Conservation (phyloP, 1,140 invertebrate species). For the Leguminivora glycinivorella region DNA sequence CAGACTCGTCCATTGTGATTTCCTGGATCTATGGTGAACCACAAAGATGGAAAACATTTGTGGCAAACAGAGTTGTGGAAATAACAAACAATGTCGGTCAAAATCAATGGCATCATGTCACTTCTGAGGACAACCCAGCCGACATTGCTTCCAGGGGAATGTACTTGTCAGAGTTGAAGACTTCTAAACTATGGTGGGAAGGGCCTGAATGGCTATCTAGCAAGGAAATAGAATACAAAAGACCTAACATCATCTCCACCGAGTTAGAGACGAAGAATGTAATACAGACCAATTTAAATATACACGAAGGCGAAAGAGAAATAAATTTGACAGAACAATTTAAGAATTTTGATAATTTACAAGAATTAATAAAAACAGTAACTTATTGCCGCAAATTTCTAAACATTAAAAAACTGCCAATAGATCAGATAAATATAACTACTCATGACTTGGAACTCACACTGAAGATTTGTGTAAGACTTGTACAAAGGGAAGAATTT, state of each 20-base stretch:
- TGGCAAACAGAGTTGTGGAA: conserved; percentile 60
- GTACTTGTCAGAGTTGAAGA: conserved; percentile 34
- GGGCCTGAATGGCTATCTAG: conserved; percentile 46
- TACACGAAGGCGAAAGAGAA: background rate
- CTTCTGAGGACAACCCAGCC: conserved; percentile 68
- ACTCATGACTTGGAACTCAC: conserved; percentile 31
- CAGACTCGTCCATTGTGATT: conserved; percentile 68
- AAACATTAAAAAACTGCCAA: conserved; percentile 10
- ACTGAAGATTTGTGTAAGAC: conserved; percentile 31
- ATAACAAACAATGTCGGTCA: conserved; percentile 45
- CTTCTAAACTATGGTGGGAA: conserved; percentile 54
- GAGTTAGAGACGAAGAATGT: conserved; percentile 53
- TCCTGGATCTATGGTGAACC: conserved; percentile 56
- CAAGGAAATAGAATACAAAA: conserved; percentile 13
- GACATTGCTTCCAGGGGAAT: conserved; percentile 68
- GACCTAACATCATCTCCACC: conserved; percentile 34
- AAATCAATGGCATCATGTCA: conserved; percentile 65
- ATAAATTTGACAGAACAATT: conserved; percentile 5
- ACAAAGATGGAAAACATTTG: conserved; percentile 52
- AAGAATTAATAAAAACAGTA: conserved; percentile 32
- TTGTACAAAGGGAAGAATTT: conserved; percentile 34
- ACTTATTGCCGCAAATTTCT: conserved; percentile 33
- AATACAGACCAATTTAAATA: conserved; percentile 26
- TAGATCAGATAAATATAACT: background rate
- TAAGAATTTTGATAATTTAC: conserved; percentile 18